These are phyloP conservation scores for Acanthosepion esculentum DNA, from an alignment of 2,888 invertebrate genomes.

Conservation along the genomic window DNA sequence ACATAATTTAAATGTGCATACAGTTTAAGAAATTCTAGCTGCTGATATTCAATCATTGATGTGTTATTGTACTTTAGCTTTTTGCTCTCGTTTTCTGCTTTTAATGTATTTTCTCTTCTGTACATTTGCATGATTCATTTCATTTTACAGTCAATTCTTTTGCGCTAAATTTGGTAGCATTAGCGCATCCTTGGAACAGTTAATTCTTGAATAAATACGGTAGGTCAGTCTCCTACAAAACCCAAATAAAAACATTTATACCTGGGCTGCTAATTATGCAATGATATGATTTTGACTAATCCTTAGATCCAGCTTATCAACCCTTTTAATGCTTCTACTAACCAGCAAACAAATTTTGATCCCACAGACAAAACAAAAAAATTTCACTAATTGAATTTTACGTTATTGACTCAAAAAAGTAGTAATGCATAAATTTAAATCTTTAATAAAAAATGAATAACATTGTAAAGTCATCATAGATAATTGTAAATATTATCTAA, in stretches of 20 bases:
- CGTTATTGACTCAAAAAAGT: neutral
- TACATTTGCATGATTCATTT: neutral
- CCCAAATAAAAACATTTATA: neutral
- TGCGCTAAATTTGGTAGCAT: constrained; percentile 39
- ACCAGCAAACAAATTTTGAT: neutral
- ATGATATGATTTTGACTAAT: neutral
- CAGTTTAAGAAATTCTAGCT: neutral
- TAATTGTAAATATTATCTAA: too few relatives aligned
- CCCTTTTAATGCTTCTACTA: neutral
- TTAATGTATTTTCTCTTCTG: neutral
- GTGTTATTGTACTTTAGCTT: neutral
- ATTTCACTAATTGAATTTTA: neutral
- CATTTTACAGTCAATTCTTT: constrained; percentile 46
- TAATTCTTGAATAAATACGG: neutral
- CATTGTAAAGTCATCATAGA: too few relatives aligned
- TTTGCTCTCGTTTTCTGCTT: neutral
- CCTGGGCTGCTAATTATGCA: neutral
- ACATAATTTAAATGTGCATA: neutral
- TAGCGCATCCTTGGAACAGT: constrained; percentile 47
- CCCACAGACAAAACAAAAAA: neutral
- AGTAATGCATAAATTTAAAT: neutral
- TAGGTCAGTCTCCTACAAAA: constrained; percentile 20
- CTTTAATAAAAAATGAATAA: neutral
- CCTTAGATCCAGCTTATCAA: neutral
- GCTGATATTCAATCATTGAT: neutral